Base-by-base conservation (phyloP, 2,113 vertebrate genomes). In the Phaetusa simplex region DNA sequence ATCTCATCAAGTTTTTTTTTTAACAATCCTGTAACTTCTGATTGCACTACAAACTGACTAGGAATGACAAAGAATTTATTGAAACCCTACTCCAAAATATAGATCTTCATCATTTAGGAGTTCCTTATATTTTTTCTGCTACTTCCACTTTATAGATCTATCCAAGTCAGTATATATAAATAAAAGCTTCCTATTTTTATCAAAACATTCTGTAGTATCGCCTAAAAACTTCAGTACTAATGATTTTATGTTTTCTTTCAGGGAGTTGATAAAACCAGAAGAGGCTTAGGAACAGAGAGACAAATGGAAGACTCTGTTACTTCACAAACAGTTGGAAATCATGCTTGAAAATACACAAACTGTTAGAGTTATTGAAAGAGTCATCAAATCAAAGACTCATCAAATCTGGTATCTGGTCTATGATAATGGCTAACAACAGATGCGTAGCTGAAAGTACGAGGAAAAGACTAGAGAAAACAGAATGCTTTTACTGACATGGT, bases 391-490 rank as follows among this genome's bases (percentile, higher is more conserved):
- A 58, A 86, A 88, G 70, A 4, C 4, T 32, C 8, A 2, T 59
- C 26, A 88, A 55, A 91, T 80, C 19, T 10, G 2, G 2, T 24
- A 27, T 53, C 18, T 88, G 8, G 2, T 64, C 32, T 89, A 16
- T 38, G 49, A 38, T 14, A 20, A 72, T 36, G 21, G 6, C 6
- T 53, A 71, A 49, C 42, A 70, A 53, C 27, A 79, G 20, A 40
- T 40, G 5, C 0, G 0, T 30, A 80, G 5, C 11, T 67, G 24
- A 80, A 73, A 18, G 1, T 47, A 43, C 34, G 12, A 73, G 6
- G 19, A 64, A 82, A 56, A 87, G 6, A 22, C 9, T 52, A 45
- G 2, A 6, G 24, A 74, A 86, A 86, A 22, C 1, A 38, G 18
- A 27, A 4, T 32, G 22, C 32, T 82, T 83, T 72, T 42, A 7